These are phyloP conservation scores for Drosophila parthenogenetica DNA, from an alignment of 2,888 invertebrate genomes.

Conservation along the genomic window DNA sequence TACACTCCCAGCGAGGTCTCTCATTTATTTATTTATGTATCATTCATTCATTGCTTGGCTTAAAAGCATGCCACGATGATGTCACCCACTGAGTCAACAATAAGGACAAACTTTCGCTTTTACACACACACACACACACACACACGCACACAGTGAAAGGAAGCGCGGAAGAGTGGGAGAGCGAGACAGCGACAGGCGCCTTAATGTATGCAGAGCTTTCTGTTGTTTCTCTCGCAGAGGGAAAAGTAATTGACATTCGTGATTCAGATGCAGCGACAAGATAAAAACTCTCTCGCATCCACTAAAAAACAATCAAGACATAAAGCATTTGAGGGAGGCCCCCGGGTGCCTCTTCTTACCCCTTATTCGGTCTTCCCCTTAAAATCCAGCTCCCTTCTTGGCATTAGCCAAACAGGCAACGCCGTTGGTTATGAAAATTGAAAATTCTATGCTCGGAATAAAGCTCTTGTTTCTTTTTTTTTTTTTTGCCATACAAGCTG, in stretches of 20 bases:
- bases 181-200: conserved; percentile 29
- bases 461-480: conserved; percentile 14
- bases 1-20: not conserved
- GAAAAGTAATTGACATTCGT: conserved; percentile 77
- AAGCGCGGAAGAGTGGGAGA: not conserved
- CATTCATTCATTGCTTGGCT: conserved; percentile 42
- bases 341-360: not conserved
- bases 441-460: conserved; percentile 58
- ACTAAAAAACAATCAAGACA: conserved; percentile 73
- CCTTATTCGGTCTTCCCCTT: not conserved
- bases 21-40: conserved; percentile 48
- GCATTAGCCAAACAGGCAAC: conserved; percentile 21
- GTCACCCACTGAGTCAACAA: conserved; percentile 62
- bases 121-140: conserved; percentile 11
- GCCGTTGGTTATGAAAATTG: conserved; percentile 72
- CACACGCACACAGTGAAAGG: not conserved
- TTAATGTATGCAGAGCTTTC: conserved; percentile 68
- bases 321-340: conserved; percentile 34
- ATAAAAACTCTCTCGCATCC: conserved; percentile 68
- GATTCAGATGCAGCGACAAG: conserved; percentile 65
- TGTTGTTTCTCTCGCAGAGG: conserved; percentile 5
- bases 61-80: conserved; percentile 59
- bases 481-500: conserved; percentile 5
- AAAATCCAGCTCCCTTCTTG: not conserved
- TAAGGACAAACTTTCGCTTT: conserved; percentile 72